Conservation (phyloP, 2,888 invertebrate genomes). For the Agrotis segetum region DNA sequence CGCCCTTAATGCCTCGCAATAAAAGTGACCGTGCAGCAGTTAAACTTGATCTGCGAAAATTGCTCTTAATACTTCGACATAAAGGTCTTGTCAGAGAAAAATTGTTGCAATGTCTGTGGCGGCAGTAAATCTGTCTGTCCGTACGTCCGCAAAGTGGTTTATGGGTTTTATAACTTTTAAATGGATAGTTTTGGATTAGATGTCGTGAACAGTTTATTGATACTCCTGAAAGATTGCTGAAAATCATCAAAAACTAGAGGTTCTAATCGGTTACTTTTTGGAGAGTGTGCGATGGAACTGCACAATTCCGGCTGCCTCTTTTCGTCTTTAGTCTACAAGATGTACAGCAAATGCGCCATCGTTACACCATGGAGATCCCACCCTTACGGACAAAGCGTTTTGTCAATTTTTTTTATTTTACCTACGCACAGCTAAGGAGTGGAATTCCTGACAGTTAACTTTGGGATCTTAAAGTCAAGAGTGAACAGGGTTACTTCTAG, state of each 20-base stretch:
- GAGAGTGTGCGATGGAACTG: too few relatives aligned
- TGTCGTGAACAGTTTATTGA: constrained; percentile 25
- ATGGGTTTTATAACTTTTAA: constrained; percentile 43
- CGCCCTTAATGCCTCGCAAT: background rate
- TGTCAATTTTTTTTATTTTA: too few relatives aligned
- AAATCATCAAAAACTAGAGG: background rate
- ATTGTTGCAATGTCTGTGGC: constrained; percentile 18
- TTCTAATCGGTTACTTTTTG: background rate
- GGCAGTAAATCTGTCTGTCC: constrained; percentile 59
- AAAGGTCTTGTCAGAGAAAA: constrained; percentile 14
- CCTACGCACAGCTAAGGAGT: too few relatives aligned
- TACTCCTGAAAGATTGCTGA: background rate
- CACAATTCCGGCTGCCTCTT: too few relatives aligned
- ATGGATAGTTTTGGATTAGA: constrained; percentile 43
- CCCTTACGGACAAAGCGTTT: too few relatives aligned
- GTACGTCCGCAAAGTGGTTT: constrained; percentile 41
- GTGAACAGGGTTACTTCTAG: too few relatives aligned
- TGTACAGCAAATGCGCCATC: too few relatives aligned
- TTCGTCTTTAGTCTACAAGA: too few relatives aligned
- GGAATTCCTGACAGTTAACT: too few relatives aligned
- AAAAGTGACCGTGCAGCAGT: constrained; percentile 8
- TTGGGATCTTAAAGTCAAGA: too few relatives aligned
- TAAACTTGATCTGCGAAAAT: background rate
- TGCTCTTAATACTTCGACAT: background rate
- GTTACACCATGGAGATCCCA: too few relatives aligned